These are phyloP conservation scores for Chrysolina americana DNA, from an alignment of 2,888 invertebrate species.

Conservation along the genomic window DNA sequence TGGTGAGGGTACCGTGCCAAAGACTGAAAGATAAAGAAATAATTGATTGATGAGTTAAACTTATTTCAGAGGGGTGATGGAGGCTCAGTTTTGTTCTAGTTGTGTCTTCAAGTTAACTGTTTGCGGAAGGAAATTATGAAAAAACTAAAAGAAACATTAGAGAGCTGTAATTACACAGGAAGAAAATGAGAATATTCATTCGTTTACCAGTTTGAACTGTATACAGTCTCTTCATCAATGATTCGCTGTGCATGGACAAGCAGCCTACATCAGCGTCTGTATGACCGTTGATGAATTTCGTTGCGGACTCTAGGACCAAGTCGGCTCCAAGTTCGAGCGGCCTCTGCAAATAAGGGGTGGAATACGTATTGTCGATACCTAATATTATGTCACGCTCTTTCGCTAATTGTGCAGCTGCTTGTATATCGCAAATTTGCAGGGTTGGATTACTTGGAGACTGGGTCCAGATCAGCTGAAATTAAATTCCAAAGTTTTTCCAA, in stretches of 20 bases:
- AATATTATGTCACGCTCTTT: conserved; percentile 65
- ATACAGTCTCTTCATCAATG: conserved; percentile 70
- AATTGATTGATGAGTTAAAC: background rate
- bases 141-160: no score
- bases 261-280: conserved; percentile 58
- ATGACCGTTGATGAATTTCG: conserved; percentile 60
- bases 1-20: conserved; percentile 92
- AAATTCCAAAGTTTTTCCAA: no score
- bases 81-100: no score
- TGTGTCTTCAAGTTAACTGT: no score
- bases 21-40: conserved; percentile 68
- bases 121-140: no score
- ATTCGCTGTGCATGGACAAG: conserved; percentile 48
- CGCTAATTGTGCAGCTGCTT: conserved; percentile 75
- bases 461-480: conserved; percentile 86
- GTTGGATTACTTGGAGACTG: conserved; percentile 94
- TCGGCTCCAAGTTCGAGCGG: conserved; percentile 59
- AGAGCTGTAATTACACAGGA: no score
- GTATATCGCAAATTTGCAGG: conserved; percentile 86
- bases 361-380: conserved; percentile 54
- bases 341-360: conserved; percentile 55
- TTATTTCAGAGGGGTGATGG: no score
- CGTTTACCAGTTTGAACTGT: conserved; percentile 33
- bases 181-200: no score
- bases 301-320: conserved; percentile 56